Evolutionary conservation across 2,113 vertebrate species (phyloP).

Genomic region (Marmota monax): DNA sequence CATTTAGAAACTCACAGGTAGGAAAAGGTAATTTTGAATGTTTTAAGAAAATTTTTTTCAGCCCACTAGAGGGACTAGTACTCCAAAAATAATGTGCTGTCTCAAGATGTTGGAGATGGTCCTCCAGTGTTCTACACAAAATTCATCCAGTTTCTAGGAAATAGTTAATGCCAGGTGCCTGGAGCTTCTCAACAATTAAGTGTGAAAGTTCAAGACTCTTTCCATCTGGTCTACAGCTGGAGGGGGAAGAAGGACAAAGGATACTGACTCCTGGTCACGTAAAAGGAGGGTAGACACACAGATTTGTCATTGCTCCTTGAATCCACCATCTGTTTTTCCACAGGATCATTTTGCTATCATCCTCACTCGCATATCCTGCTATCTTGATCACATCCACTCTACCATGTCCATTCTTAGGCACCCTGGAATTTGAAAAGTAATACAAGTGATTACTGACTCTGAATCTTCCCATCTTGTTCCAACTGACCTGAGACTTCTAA

Average conservation of each 20-base stretch:
- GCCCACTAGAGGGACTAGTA: neutral
- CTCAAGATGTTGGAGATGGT: neutral
- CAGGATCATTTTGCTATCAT: neutral
- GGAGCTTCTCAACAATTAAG: neutral
- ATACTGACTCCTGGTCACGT: neutral
- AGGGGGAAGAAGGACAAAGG: neutral
- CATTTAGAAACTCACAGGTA: neutral
- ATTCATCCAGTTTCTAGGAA: neutral
- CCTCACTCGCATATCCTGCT: neutral
- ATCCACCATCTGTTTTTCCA: neutral
- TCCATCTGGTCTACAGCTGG: neutral
- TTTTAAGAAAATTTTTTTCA: neutral
- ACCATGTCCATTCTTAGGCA: neutral
- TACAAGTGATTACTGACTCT: neutral
- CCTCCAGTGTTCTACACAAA: neutral
- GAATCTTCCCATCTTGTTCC: neutral
- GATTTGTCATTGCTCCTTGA: neutral
- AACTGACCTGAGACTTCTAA: neutral
- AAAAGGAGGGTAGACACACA: neutral
- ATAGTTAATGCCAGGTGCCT: neutral
- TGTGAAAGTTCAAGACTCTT: slow-evolving; percentile 24
- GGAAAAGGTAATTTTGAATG: neutral
- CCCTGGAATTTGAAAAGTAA: neutral
- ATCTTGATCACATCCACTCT: too few relatives aligned
- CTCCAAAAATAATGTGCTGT: neutral